Base-by-base conservation (phyloP, 2,888 invertebrate genomes). In the Kuschelorhynchus macadamiae region DNA sequence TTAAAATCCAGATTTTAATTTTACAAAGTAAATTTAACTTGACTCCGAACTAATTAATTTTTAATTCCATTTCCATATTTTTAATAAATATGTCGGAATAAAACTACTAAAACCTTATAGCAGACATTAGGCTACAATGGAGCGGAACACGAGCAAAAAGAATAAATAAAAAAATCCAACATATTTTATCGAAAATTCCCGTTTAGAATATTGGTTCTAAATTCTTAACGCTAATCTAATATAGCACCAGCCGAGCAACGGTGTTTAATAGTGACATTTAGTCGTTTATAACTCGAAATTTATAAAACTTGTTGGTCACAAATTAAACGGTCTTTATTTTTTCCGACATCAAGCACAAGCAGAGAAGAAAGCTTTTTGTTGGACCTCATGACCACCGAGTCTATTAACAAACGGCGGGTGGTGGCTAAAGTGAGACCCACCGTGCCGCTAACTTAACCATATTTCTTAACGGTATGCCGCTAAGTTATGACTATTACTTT, bases 361-460 rank as follows among this genome's bases (percentile, higher is more conserved):
- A 63, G 63, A 55, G 62, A 62, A 52, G 52, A 62, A 62, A 52
- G 41, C 60, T 50, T 62, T 66, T 67, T 57, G 69, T 69, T 65
- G 61, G 63, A 61, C 70, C 67, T 70, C 73, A 67, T 72, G 67
- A 71, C 71, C 74, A 75, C 73, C 68, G 72, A 73, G 75, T 78
- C 78, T 76, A 80, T 79, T 79, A 77, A 75, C 70, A 66, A 76
- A 32, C 78, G 70, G 76, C 78, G 75, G 78, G 79, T 72, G 78
- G 80, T 76, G 73, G 74, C 72, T 75, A 74, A 77, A 78, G 74
- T 74, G 72, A 56, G 62, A 67, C 67, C 61, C 62, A 62, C 67
- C 44, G 55, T 55, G 63, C 76, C 59, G 59, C 68, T 69, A 66
- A 71, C 55, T 67, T 53, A 36, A 30, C 60, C 53, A 67, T 67